Conservation (phyloP, 1,140 invertebrate species). For the Harpegnathos saltator region DNA sequence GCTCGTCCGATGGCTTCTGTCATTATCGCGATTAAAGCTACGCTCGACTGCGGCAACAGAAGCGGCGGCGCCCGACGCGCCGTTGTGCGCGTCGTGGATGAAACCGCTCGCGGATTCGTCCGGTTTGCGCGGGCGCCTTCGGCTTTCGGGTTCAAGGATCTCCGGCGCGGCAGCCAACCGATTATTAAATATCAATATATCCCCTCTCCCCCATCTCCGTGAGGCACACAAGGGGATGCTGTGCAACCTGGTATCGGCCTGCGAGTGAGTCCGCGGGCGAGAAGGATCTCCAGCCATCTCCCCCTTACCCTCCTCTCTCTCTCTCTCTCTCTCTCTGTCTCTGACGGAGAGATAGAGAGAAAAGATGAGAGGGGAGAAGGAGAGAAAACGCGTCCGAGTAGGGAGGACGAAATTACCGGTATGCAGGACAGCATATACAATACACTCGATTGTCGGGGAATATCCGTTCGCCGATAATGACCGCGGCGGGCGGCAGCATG, state of each 20-base stretch:
- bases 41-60: background rate
- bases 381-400: background rate
- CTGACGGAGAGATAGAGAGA: background rate
- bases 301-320: too few relatives aligned
- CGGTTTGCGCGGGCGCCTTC: background rate
- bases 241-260: background rate
- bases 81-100: background rate
- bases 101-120: background rate
- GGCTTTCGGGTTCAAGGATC: conserved; percentile 15
- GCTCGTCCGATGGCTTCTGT: background rate
- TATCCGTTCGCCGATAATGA: conserved; percentile 43
- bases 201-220: background rate
- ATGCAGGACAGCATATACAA: conserved; percentile 23
- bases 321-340: background rate
- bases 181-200: conserved; percentile 58
- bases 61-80: too few relatives aligned
- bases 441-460: conserved; percentile 40
- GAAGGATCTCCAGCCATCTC: too few relatives aligned
- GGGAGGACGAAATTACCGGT: conserved; percentile 27
- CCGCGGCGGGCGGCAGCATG: conserved; percentile 33
- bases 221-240: background rate
- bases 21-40: conserved; percentile 22
- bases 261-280: conserved; percentile 7
- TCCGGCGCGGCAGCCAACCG: background rate
- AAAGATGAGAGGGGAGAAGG: too few relatives aligned